Evolutionary conservation across 1,140 invertebrate genomes (phyloP), one percentile per base, ranked within the genome.

Genomic region (Diabrotica virgifera): DNA sequence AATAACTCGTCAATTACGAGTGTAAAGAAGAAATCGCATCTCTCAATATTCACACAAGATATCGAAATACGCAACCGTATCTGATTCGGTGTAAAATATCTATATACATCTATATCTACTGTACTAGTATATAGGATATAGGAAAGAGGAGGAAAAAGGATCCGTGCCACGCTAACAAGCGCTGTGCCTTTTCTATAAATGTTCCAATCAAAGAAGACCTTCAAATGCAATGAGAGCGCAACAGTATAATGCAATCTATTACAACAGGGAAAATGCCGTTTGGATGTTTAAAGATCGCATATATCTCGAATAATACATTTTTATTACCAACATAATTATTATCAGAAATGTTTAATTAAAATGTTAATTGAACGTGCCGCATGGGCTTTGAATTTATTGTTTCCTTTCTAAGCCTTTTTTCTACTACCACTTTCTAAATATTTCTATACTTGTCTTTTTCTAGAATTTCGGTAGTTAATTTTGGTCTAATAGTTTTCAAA

Each of bases 191-290:
- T 57, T 57, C 36, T 37, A 57, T n/a, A 36, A 57, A n/a, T 12
- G 55, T 57, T 36, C 55, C 55, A 57, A 57, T 57, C 55, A 57
- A 57, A 57, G 55, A 37, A 57, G 55, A 57, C 55, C 36, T 57
- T 57, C 55, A 12, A n/a, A 57, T 57, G 55, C 55, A 57, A 57
- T 57, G 24, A 37, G 55, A 57, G 55, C 12, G 36, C 55, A 57
- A 36, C 55, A 37, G 36, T 57, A 59, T 66, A 65, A 61, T 67
- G 70, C 69, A 72, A 74, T 74, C 70, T 70, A 74, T 72, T 72
- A 72, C 71, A 71, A 67, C 61, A 62, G 67, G 8, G 40, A 12
- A 53, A 7, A n/a, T 37, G 36, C 11, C 36, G 36, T 24, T 59
- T 63, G 60, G 36, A 35, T 24, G 24, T 4, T 2, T 24, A 24